Conservation (phyloP, 2,888 invertebrate genomes). For the Cheilosia urbana region DNA sequence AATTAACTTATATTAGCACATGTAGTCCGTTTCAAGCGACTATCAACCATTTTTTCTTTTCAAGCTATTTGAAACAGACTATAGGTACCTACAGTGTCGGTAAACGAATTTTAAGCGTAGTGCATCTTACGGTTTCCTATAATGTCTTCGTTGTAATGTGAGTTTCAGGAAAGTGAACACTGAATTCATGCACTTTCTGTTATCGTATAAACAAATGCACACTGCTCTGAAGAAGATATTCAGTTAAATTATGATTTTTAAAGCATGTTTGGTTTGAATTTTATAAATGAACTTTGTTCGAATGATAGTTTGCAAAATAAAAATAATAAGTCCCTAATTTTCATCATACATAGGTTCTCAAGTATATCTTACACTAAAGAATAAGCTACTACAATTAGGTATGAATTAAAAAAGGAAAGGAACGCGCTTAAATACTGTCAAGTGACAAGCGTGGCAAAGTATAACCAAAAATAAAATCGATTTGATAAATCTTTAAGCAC, state of each 20-base stretch:
- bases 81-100: constrained; percentile 62
- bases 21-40: neutral
- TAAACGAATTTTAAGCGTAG: constrained; percentile 83
- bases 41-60: neutral
- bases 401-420: neutral
- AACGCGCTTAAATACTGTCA: too few relatives aligned
- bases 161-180: constrained; percentile 6
- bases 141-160: constrained; percentile 24
- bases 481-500: too few relatives aligned
- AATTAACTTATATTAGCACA: neutral
- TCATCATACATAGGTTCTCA: neutral
- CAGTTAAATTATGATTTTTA: neutral
- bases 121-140: constrained; percentile 69
- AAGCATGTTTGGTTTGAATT: neutral
- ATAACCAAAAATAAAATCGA: too few relatives aligned
- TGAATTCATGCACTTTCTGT: neutral
- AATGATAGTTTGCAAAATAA: too few relatives aligned
- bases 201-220: constrained; percentile 1
- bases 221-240: neutral
- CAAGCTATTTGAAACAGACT: neutral
- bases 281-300: neutral
- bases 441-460: too few relatives aligned
- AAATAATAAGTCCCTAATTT: neutral
- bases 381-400: too few relatives aligned
- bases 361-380: too few relatives aligned